These are phyloP conservation scores for Laterallus jamaicensis DNA, from an alignment of 2,113 vertebrate genomes.

Conservation along the genomic window DNA sequence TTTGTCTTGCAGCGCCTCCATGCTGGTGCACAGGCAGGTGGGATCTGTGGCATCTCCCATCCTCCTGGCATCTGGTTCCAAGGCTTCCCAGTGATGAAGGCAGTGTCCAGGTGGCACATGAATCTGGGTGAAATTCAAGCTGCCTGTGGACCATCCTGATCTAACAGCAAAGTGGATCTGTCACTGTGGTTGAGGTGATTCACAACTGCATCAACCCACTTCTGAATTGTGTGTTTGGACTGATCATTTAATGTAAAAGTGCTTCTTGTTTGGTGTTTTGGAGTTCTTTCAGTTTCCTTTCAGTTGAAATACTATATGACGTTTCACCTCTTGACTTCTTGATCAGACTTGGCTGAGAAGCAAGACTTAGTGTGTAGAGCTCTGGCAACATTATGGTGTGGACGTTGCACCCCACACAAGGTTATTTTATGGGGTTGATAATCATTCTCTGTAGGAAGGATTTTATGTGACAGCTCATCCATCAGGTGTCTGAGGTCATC, in stretches of 20 bases:
- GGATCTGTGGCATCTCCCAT: neutral
- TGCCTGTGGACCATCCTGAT: neutral
- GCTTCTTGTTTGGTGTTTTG: neutral
- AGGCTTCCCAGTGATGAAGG: neutral
- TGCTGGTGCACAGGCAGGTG: fast-evolving
- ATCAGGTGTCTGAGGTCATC: neutral
- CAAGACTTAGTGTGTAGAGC: neutral
- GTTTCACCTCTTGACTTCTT: neutral
- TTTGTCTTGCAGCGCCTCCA: neutral
- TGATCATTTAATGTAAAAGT: neutral
- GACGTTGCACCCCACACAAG: neutral
- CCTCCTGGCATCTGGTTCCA: neutral
- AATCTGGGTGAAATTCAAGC: neutral
- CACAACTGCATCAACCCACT: neutral
- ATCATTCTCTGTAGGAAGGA: neutral
- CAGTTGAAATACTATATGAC: neutral
- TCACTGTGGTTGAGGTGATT: neutral
- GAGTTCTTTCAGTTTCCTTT: neutral
- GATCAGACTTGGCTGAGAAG: neutral
- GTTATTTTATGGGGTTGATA: neutral
- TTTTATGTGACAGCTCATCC: neutral
- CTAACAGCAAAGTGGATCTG: neutral
- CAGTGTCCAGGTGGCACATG: neutral
- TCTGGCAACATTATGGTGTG: neutral
- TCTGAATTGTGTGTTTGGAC: neutral